A percentile compares a stretch with the other conserved stretches of the same genome.
Evolutionary conservation across 2,113 vertebrate genomes (phyloP).

Genomic region (Microcebus ravelobensis): DNA sequence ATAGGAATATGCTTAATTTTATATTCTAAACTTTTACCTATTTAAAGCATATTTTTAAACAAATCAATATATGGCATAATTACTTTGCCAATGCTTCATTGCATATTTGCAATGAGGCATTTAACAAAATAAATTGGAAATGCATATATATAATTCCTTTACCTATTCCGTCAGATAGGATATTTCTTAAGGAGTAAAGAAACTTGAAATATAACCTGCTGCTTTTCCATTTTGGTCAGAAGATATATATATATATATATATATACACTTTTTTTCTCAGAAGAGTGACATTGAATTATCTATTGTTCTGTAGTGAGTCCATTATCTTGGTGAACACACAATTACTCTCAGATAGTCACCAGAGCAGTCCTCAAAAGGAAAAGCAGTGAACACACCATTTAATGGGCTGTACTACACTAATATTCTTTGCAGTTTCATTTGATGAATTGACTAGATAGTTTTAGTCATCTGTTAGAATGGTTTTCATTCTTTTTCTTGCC

Average conservation of each 20-base stretch:
- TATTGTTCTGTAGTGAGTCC: background rate
- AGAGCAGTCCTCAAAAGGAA: background rate
- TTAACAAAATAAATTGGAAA: slow-evolving; percentile 25
- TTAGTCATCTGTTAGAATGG: background rate
- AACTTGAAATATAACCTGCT: background rate
- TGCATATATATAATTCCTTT: background rate
- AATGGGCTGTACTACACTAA: background rate
- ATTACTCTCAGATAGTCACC: background rate
- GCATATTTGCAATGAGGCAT: background rate
- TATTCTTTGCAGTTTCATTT: background rate
- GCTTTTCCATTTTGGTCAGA: slow-evolving; percentile 3
- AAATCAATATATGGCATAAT: background rate
- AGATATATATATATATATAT: too few relatives aligned
- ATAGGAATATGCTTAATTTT: background rate
- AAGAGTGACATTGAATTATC: background rate
- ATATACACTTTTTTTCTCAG: background rate
- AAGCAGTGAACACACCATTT: background rate
- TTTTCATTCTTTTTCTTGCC: background rate
- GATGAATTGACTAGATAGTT: slow-evolving; percentile 31
- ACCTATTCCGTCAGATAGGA: background rate
- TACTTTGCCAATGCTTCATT: background rate
- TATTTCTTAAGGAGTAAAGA: slow-evolving; percentile 28
- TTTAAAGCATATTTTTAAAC: background rate
- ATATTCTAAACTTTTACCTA: background rate
- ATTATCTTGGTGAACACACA: background rate